These are phyloP conservation scores for Taxidea taxus DNA, from an alignment of 2,113 vertebrate species.

Conservation along the genomic window DNA sequence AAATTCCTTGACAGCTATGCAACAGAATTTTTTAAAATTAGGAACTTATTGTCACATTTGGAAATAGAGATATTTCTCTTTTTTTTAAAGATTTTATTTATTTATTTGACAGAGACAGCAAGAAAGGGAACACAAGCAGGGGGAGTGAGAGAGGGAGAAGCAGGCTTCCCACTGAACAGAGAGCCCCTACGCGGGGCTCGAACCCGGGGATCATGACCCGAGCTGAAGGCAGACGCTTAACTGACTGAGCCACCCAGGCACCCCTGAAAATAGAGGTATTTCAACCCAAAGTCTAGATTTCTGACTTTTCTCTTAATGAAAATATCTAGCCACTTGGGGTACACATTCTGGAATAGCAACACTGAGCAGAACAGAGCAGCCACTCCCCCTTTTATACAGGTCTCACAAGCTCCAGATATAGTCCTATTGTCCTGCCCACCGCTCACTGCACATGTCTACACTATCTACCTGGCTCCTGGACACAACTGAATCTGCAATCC, in stretches of 20 bases:
- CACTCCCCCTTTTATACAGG: background rate
- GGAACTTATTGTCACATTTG: background rate
- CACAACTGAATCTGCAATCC: background rate
- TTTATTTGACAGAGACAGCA: too few relatives aligned
- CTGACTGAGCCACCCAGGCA: too few relatives aligned
- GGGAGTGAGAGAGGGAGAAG: too few relatives aligned
- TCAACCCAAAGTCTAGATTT: background rate
- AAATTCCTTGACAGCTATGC: background rate
- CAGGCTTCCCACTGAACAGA: too few relatives aligned
- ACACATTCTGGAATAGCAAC: background rate
- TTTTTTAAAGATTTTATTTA: too few relatives aligned
- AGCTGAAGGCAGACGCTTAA: too few relatives aligned
- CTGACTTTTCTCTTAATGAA: background rate
- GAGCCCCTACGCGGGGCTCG: too few relatives aligned
- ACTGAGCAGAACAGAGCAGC: fast-evolving
- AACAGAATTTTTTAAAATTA: background rate
- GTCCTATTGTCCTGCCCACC: background rate
- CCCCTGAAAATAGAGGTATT: background rate
- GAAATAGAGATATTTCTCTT: background rate
- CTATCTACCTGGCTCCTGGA: background rate
- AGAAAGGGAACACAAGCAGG: too few relatives aligned
- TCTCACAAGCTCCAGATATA: background rate
- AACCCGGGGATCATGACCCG: too few relatives aligned
- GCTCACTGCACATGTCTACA: background rate
- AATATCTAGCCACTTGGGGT: background rate